A percentile compares a stretch with the other conserved stretches of the same genome.
These are phyloP conservation scores for Meteorus colon DNA, from an alignment of 2,888 invertebrate genomes.

Conservation along the genomic window DNA sequence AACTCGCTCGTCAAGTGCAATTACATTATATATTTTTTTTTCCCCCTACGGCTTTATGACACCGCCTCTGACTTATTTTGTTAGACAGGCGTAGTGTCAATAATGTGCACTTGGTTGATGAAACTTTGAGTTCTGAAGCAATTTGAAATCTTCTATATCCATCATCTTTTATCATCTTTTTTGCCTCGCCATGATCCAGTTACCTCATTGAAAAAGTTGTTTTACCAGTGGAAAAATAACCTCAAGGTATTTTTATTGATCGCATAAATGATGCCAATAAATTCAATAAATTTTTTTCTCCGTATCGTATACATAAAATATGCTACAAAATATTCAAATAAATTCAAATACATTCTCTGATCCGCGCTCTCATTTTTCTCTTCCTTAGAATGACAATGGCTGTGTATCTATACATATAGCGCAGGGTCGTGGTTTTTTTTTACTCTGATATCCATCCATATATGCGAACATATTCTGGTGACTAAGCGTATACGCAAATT, in stretches of 20 bases:
- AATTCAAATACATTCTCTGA: neutral
- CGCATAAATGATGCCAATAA: neutral
- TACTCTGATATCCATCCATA: neutral
- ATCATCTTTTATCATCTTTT: neutral
- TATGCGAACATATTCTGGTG: neutral
- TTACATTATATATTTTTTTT: slow-evolving; percentile 30
- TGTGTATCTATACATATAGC: neutral
- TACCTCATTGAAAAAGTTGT: neutral
- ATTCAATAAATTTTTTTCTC: neutral
- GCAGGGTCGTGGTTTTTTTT: neutral
- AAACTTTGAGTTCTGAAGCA: neutral
- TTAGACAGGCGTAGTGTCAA: neutral
- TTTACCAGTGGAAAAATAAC: neutral
- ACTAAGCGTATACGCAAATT: slow-evolving; percentile 23
- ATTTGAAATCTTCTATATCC: neutral
- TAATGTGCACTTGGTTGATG: neutral
- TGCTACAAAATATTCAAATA: neutral
- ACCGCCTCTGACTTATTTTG: slow-evolving; percentile 1
- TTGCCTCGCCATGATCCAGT: neutral
- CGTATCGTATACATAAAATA: neutral
- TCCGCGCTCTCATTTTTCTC: neutral
- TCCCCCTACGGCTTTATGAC: slow-evolving; percentile 4
- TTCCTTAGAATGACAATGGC: neutral
- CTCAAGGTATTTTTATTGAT: neutral
- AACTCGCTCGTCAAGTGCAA: slow-evolving; percentile 32